These are phyloP conservation scores for Eupsilia transversa DNA, from an alignment of 2,888 invertebrate species.

Conservation along the genomic window DNA sequence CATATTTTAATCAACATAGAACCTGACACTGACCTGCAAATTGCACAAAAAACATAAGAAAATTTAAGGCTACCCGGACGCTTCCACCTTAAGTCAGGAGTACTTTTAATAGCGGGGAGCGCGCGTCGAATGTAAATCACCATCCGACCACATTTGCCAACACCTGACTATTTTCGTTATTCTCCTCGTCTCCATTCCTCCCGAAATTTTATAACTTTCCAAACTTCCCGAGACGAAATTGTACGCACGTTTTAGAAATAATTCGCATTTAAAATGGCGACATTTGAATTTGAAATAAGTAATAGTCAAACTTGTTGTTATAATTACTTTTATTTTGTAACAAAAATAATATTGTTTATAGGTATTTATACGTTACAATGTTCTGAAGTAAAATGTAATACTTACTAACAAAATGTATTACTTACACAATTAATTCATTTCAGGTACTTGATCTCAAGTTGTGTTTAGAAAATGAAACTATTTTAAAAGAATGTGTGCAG, in stretches of 20 bases:
- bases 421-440: slow-evolving; percentile 36
- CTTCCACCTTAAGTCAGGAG: slow-evolving; percentile 60
- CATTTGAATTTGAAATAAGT: slow-evolving; percentile 69
- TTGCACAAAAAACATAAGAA: too few relatives aligned
- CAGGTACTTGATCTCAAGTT: slow-evolving; percentile 60
- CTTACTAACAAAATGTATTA: slow-evolving; percentile 55
- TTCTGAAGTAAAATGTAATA: slow-evolving; percentile 46
- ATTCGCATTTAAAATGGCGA: slow-evolving; percentile 70
- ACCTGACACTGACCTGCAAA: too few relatives aligned
- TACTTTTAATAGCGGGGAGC: slow-evolving; percentile 82
- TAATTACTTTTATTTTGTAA: slow-evolving; percentile 67
- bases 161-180: slow-evolving; percentile 85
- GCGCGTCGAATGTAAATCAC: slow-evolving; percentile 84
- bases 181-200: slow-evolving; percentile 76
- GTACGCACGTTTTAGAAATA: slow-evolving; percentile 80
- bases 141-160: slow-evolving; percentile 72
- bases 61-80: too few relatives aligned
- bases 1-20: too few relatives aligned
- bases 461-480: slow-evolving; percentile 29
- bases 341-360: slow-evolving; percentile 40
- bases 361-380: slow-evolving; percentile 45
- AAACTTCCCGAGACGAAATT: slow-evolving; percentile 79
- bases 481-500: slow-evolving; percentile 25
- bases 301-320: slow-evolving; percentile 56
- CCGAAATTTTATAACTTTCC: slow-evolving; percentile 83